phyloP scores from a whole-genome alignment of 2,797 vertebrate species.

The Corythornis leucogaster region DNA sequence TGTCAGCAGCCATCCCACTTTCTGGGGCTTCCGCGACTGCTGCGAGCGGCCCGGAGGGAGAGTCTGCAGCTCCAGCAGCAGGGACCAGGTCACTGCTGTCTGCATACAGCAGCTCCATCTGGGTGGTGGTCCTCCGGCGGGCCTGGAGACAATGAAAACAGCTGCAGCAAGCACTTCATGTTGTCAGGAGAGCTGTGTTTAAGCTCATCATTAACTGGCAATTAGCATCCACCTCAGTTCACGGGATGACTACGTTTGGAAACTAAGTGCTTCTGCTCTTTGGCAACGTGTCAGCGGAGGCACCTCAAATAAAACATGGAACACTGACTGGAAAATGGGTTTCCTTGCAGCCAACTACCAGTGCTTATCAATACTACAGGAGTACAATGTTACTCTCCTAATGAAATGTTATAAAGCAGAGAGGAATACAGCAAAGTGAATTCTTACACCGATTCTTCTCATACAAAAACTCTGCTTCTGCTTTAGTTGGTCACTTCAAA shows the following conservation, averaged over 20 bases:
- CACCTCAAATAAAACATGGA: neutral
- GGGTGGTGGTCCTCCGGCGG: conserved; percentile 93
- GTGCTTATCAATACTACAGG: neutral
- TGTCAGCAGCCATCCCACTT: conserved; percentile 77
- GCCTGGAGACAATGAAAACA: conserved; percentile 80
- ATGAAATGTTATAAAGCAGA: neutral
- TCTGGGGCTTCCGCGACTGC: conserved; percentile 82
- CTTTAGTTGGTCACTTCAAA: neutral
- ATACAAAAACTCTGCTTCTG: neutral
- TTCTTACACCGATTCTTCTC: neutral
- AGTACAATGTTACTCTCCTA: neutral
- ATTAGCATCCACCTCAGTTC: neutral
- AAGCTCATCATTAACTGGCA: neutral
- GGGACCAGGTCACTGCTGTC: conserved; percentile 85
- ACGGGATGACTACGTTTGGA: neutral
- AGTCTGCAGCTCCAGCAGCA: conserved; percentile 82
- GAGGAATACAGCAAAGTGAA: neutral
- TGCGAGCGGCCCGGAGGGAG: conserved; percentile 75
- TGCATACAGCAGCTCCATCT: conserved; percentile 96
- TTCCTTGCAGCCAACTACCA: neutral
- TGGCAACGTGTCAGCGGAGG: neutral
- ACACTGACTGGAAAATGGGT: neutral
- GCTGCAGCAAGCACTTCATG: neutral
- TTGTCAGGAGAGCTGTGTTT: neutral
- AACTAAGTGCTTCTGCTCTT: neutral